Conservation (phyloP, 2,888 invertebrate genomes). For the Oxyteleia sp. region DNA sequence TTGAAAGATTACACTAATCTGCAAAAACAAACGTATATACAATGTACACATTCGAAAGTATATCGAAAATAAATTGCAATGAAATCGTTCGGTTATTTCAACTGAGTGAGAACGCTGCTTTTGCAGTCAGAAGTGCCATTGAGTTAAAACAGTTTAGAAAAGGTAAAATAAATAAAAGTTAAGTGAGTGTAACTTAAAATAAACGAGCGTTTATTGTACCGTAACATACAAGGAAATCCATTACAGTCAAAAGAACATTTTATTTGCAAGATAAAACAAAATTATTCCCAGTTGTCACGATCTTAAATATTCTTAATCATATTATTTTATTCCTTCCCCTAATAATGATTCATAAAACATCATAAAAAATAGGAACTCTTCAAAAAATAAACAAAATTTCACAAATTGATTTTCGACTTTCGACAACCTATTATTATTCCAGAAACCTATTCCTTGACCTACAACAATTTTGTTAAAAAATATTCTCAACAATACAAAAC, state of each 20-base stretch:
- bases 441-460: too few relatives aligned
- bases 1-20: too few relatives aligned
- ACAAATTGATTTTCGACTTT: too few relatives aligned
- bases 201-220: conserved; percentile 14
- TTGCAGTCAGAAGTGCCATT: conserved; percentile 28
- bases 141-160: conserved; percentile 30
- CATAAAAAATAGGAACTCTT: too few relatives aligned
- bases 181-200: conserved; percentile 26
- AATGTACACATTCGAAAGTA: not conserved
- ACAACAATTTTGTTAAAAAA: too few relatives aligned
- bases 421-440: too few relatives aligned
- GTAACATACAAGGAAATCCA: conserved; percentile 11
- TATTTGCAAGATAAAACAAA: not conserved
- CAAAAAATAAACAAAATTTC: too few relatives aligned
- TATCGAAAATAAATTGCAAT: conserved; percentile 21
- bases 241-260: not conserved
- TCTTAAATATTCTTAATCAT: too few relatives aligned
- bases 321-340: too few relatives aligned
- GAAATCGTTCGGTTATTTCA: conserved; percentile 37
- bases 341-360: too few relatives aligned
- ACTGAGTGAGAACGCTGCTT: conserved; percentile 32
- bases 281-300: too few relatives aligned
- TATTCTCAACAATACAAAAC: too few relatives aligned
- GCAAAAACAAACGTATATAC: conserved; percentile 3
- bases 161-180: conserved; percentile 38